Evolutionary conservation across 2,888 invertebrate genomes (phyloP).

Genomic region (Eubasilissa splendida): DNA sequence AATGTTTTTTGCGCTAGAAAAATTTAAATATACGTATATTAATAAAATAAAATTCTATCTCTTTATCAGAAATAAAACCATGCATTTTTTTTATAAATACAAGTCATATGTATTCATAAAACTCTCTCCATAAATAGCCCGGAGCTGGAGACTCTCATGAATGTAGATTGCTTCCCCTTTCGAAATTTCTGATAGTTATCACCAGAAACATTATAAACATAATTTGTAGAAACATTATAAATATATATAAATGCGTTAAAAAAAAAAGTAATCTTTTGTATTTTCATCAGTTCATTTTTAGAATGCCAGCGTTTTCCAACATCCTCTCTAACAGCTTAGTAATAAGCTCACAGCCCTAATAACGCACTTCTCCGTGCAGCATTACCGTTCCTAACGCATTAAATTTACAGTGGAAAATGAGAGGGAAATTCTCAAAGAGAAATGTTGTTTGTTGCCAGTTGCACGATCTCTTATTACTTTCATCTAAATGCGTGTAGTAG

Average conservation of each 20-base stretch:
- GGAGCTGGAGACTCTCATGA: slow-evolving; percentile 28
- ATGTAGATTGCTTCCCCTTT: slow-evolving; percentile 33
- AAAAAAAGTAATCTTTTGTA: no score
- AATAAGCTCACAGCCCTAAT: background rate
- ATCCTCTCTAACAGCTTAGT: no score
- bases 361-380: slow-evolving; percentile 17
- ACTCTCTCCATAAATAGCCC: slow-evolving; percentile 7
- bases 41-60: background rate
- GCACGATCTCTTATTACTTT: no score
- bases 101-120: slow-evolving; percentile 11
- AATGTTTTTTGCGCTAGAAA: no score
- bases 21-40: background rate
- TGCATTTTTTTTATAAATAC: background rate
- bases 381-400: background rate
- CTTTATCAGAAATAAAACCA: background rate
- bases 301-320: no score
- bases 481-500: no score
- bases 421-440: slow-evolving; percentile 11
- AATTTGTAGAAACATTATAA: no score
- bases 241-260: no score
- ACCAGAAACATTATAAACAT: no score
- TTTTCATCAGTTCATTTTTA: no score
- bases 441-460: slow-evolving; percentile 1
- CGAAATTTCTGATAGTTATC: slow-evolving; percentile 10
- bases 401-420: slow-evolving; percentile 21